Evolutionary conservation across 2,888 invertebrate genomes (phyloP).

Genomic region (Synanthedon andrenaeformis): DNA sequence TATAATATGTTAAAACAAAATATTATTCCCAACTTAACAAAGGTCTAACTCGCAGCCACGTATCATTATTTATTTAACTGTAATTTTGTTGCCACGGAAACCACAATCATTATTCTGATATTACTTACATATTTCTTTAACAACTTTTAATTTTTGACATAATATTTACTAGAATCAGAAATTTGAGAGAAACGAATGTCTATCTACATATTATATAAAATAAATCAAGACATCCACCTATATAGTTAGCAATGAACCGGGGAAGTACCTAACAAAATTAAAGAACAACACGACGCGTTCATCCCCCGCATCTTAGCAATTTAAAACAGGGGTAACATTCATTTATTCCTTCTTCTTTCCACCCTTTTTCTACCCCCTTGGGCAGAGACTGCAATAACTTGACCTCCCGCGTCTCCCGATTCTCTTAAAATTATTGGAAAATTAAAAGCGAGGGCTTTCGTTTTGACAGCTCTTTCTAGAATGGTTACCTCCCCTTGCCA

Average conservation of each 20-base stretch:
- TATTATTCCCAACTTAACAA: no score
- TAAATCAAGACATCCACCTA: neutral
- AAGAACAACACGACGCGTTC: constrained; percentile 26
- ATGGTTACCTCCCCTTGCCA: constrained; percentile 20
- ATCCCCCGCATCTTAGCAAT: constrained; percentile 42
- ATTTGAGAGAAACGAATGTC: no score
- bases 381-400: constrained; percentile 17
- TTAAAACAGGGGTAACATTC: constrained; percentile 47
- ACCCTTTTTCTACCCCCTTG: constrained; percentile 21
- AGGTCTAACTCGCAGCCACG: no score
- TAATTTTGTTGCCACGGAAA: no score
- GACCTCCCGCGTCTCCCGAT: constrained; percentile 14
- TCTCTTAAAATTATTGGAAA: neutral
- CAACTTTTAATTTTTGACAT: neutral
- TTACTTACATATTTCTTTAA: neutral
- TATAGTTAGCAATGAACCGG: neutral
- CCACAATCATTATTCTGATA: neutral
- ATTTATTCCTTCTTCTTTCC: constrained; percentile 55
- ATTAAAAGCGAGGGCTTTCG: constrained; percentile 2
- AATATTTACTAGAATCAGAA: neutral
- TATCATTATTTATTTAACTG: no score
- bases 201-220: no score
- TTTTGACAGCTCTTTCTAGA: constrained; percentile 20
- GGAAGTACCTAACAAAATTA: constrained; percentile 27
- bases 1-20: no score